Conservation (phyloP, 2,888 invertebrate genomes). For the Hipparchia semele region DNA sequence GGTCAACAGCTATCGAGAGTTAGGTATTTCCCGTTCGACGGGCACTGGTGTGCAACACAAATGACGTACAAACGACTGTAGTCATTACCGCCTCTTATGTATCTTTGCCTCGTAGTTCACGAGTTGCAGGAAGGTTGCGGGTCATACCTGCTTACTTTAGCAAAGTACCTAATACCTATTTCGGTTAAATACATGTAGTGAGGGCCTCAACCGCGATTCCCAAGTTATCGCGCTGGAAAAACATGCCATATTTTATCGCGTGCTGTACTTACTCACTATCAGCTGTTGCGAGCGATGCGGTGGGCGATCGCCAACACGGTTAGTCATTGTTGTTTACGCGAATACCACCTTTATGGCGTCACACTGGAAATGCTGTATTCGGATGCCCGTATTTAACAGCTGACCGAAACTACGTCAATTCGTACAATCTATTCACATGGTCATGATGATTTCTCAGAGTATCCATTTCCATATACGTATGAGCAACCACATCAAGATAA, state of each 20-base stretch:
- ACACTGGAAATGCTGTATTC: conserved; percentile 38
- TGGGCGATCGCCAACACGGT: conserved; percentile 50
- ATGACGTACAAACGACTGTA: conserved; percentile 51
- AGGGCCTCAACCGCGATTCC: conserved; percentile 54
- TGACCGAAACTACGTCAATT: conserved; percentile 44
- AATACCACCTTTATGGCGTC: conserved; percentile 42
- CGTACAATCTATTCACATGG: not conserved
- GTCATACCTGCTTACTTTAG: conserved; percentile 16
- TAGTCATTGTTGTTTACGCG: conserved; percentile 45
- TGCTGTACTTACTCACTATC: conserved; percentile 65
- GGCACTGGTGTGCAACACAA: conserved; percentile 57
- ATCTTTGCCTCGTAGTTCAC: conserved; percentile 39
- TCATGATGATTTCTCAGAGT: not conserved
- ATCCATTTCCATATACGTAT: conserved; percentile 1
- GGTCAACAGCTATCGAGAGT: conserved; percentile 61
- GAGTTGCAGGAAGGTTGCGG: conserved; percentile 35
- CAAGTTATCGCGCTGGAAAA: conserved; percentile 74
- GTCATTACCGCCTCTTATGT: conserved; percentile 46
- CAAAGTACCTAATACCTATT: conserved; percentile 19
- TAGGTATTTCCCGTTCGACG: conserved; percentile 72
- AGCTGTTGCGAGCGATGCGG: conserved; percentile 59
- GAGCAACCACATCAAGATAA: not conserved
- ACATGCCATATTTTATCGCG: conserved; percentile 72
- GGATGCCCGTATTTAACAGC: conserved; percentile 34
- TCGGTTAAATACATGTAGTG: conserved; percentile 36